phyloP scores from a whole-genome alignment of 2,797 vertebrate species.

The Meda fulgida region DNA sequence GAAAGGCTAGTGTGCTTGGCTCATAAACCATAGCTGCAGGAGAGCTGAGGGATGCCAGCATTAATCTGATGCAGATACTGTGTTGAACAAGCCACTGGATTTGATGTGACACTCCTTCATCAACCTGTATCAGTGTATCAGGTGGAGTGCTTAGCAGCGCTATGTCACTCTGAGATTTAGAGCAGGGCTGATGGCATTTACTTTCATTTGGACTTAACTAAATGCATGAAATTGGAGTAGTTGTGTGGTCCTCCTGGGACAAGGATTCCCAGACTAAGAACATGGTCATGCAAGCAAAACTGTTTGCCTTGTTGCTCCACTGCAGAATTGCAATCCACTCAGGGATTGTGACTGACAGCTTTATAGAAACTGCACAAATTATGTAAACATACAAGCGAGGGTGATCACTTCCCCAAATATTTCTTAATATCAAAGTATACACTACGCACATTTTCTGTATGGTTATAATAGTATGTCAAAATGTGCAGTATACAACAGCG shows the following conservation, averaged over 20 bases:
- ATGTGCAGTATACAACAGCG: background rate
- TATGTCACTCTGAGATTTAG: conserved; percentile 11
- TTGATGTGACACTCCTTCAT: conserved; percentile 39
- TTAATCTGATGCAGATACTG: conserved; percentile 42
- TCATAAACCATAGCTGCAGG: conserved; percentile 27
- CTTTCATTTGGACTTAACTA: conserved; percentile 34
- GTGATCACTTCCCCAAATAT: conserved; percentile 3
- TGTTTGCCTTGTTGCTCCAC: background rate
- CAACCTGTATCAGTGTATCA: conserved; percentile 38
- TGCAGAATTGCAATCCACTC: too few relatives aligned
- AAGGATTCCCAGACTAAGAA: conserved; percentile 23
- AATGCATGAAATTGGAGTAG: conserved; percentile 21
- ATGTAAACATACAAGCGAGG: background rate
- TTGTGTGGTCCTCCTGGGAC: background rate
- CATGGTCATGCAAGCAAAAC: conserved; percentile 17
- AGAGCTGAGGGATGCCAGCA: conserved; percentile 34
- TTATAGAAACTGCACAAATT: conserved; percentile 1
- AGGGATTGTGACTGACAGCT: background rate
- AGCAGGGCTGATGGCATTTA: conserved; percentile 25
- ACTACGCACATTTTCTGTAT: background rate
- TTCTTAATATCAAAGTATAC: background rate
- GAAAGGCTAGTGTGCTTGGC: background rate
- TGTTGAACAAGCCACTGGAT: conserved; percentile 47
- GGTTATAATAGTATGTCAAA: background rate
- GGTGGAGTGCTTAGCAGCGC: conserved; percentile 16